These are phyloP conservation scores for Sylvia atricapilla DNA, from an alignment of 2,113 vertebrate genomes.

Conservation along the genomic window DNA sequence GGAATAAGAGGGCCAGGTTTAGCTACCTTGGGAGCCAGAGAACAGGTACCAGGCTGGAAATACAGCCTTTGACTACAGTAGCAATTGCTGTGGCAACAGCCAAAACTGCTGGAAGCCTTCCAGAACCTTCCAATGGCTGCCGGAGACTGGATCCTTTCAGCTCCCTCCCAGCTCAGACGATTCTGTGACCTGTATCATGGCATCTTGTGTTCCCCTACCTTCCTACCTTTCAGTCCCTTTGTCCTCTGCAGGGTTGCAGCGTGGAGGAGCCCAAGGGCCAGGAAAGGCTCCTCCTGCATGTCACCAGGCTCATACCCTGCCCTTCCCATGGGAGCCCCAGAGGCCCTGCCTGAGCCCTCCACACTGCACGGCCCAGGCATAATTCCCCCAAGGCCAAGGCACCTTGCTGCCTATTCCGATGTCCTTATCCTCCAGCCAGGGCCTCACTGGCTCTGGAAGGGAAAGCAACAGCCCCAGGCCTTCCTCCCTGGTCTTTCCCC, in stretches of 20 bases:
- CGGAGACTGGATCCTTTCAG: rapidly evolving
- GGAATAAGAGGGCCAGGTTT: neutral
- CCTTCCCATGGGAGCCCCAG: neutral
- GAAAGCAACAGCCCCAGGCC: neutral
- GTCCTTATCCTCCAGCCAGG: neutral
- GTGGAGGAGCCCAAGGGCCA: rapidly evolving
- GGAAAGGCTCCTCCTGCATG: neutral
- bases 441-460: neutral
- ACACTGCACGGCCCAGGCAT: neutral
- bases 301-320: rapidly evolving
- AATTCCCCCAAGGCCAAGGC: neutral
- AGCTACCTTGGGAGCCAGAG: neutral
- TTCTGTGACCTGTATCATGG: neutral
- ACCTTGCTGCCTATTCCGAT: rapidly evolving
- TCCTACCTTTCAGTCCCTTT: neutral
- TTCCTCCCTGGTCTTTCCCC: neutral
- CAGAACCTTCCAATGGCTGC: neutral
- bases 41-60: neutral
- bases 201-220: neutral
- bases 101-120: neutral
- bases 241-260: neutral
- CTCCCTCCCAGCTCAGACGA: neutral
- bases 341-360: neutral
- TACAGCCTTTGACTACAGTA: too few species aligned
- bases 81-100: neutral